These are phyloP conservation scores for Uloborus diversus DNA, from an alignment of 1,140 invertebrate species.

Conservation along the genomic window DNA sequence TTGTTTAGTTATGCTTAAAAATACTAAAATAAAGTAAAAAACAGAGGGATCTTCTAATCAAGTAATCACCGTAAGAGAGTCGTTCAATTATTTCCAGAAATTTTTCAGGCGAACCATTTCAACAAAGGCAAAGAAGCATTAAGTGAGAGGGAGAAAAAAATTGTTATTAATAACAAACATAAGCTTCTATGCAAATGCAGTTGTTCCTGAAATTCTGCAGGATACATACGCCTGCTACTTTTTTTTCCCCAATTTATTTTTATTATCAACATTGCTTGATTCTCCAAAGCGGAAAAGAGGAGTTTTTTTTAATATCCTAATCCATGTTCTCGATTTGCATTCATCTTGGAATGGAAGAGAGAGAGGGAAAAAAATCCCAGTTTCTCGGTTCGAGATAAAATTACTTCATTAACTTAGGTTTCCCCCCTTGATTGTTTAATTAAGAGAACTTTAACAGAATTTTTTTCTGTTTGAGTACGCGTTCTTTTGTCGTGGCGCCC, in stretches of 20 bases:
- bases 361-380: not conserved
- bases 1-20: not conserved
- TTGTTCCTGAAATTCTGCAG: not conserved
- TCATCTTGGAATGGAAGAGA: not conserved
- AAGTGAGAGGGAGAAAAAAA: constrained; percentile 5
- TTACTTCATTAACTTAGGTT: constrained; percentile 50
- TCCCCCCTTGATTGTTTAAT: constrained; percentile 51
- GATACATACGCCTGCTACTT: not conserved
- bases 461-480: not conserved
- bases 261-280: constrained; percentile 2
- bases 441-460: constrained; percentile 47
- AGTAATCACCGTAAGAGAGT: not conserved
- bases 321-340: not conserved
- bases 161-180: constrained; percentile 33
- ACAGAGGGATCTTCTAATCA: not conserved
- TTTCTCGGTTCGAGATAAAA: constrained; percentile 20
- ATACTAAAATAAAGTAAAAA: not conserved
- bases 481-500: not conserved
- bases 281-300: constrained; percentile 32
- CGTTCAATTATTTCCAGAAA: constrained; percentile 31
- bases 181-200: not conserved
- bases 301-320: constrained; percentile 1
- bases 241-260: constrained; percentile 18
- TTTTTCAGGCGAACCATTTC: constrained; percentile 17
- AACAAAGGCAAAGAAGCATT: not conserved